These are phyloP conservation scores for Zootermopsis nevadensis DNA, from an alignment of 2,888 invertebrate genomes.

Conservation along the genomic window DNA sequence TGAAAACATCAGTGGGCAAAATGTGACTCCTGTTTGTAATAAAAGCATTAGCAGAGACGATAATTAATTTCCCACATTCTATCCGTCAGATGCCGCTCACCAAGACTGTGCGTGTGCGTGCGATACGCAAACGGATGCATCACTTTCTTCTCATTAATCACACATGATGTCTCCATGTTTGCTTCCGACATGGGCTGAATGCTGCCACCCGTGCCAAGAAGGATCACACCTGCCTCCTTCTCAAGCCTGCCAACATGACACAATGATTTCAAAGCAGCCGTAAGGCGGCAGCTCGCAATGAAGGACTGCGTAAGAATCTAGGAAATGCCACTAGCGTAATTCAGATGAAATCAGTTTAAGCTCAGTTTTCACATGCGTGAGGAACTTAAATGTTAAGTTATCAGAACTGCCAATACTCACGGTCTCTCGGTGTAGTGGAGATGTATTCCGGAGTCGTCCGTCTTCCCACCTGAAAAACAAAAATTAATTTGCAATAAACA, in stretches of 20 bases:
- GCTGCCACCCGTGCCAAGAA: constrained; percentile 87
- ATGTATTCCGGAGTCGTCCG: constrained; percentile 87
- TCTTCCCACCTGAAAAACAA: constrained; percentile 74
- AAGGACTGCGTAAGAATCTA: too few relatives aligned
- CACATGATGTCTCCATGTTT: constrained; percentile 93
- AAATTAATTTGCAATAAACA: constrained; percentile 35
- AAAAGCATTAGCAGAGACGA: too few relatives aligned
- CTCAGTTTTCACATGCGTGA: too few relatives aligned
- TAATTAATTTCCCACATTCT: too few relatives aligned
- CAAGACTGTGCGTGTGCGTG: constrained; percentile 92
- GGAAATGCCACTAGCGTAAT: too few relatives aligned
- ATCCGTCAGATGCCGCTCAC: constrained; percentile 61
- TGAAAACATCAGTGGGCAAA: too few relatives aligned
- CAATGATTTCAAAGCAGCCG: too few relatives aligned
- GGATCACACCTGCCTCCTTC: constrained; percentile 90
- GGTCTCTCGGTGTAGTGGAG: constrained; percentile 80
- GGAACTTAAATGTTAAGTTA: too few relatives aligned
- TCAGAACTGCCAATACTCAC: constrained; percentile 65
- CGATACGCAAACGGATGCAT: constrained; percentile 96
- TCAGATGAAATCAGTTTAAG: too few relatives aligned
- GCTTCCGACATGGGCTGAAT: constrained; percentile 78
- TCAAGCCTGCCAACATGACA: constrained; percentile 71
- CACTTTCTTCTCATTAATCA: constrained; percentile 80
- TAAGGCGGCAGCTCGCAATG: too few relatives aligned
- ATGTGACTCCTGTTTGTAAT: too few relatives aligned